A percentile compares a stretch with the other conserved stretches of the same genome.
These are phyloP conservation scores for Drosophila varians DNA, from an alignment of 1,140 invertebrate genomes.

Conservation along the genomic window DNA sequence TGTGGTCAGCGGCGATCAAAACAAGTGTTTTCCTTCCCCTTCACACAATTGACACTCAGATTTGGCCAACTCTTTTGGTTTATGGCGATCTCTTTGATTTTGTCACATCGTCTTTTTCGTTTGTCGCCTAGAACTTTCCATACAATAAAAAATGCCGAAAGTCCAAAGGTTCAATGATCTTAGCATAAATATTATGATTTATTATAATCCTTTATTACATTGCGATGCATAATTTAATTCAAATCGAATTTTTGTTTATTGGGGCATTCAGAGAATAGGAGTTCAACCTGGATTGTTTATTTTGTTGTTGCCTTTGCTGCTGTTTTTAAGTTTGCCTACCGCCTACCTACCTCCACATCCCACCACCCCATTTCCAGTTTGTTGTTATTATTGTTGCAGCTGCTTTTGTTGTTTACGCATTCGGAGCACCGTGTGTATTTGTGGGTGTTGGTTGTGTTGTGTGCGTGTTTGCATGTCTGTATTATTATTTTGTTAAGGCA, in stretches of 20 bases:
- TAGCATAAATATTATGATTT: neutral
- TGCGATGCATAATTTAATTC: neutral
- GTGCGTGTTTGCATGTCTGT: slow-evolving; percentile 69
- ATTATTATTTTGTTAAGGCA: slow-evolving; percentile 77
- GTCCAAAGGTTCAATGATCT: slow-evolving; percentile 2
- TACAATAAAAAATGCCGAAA: slow-evolving; percentile 28
- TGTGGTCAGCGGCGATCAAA: slow-evolving; percentile 54
- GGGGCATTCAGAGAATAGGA: slow-evolving; percentile 26
- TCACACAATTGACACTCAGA: neutral
- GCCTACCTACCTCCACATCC: neutral
- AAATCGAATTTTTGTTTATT: slow-evolving; percentile 13
- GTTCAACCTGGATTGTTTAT: slow-evolving; percentile 45
- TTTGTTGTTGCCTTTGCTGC: slow-evolving; percentile 40
- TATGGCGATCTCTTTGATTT: slow-evolving; percentile 45
- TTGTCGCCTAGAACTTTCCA: slow-evolving; percentile 59
- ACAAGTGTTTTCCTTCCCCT: slow-evolving; percentile 8
- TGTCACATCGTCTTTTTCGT: slow-evolving; percentile 19
- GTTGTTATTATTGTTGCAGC: slow-evolving; percentile 66
- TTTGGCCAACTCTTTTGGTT: slow-evolving; percentile 20
- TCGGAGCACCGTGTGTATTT: slow-evolving; percentile 33
- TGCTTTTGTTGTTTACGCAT: slow-evolving; percentile 79
- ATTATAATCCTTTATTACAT: neutral
- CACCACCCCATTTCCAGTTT: neutral
- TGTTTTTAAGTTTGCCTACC: slow-evolving; percentile 47
- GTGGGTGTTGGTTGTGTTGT: slow-evolving; percentile 25